Conservation (phyloP, 2,888 invertebrate genomes). For the Phoenoteleia sp. region DNA sequence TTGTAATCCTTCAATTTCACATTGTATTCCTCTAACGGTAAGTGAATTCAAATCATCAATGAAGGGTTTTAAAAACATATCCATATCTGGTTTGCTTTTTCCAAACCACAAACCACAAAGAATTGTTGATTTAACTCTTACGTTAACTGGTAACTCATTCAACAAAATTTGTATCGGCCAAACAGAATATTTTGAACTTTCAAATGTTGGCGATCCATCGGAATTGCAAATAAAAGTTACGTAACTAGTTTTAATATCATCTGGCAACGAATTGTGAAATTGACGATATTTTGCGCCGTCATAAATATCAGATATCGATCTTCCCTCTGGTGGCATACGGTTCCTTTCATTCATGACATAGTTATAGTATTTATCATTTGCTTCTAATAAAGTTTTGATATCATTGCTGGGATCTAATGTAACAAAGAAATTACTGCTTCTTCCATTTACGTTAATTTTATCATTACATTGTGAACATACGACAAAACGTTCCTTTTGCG, state of each 20-base stretch:
- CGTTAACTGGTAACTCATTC: slow-evolving; percentile 37
- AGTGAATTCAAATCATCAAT: slow-evolving; percentile 45
- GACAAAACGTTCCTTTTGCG: too few relatives aligned
- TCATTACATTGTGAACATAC: too few relatives aligned
- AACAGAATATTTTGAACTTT: too few relatives aligned
- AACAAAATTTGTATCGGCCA: slow-evolving; percentile 46
- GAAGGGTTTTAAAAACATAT: slow-evolving; percentile 44
- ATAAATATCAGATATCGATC: background rate
- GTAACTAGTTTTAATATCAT: background rate
- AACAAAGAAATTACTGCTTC: slow-evolving; percentile 23
- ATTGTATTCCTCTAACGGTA: slow-evolving; percentile 33
- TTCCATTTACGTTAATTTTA: too few relatives aligned
- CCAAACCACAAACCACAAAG: slow-evolving; percentile 54
- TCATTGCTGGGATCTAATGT: slow-evolving; percentile 15
- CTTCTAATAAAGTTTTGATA: background rate
- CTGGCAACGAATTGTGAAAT: background rate
- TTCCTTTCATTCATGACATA: slow-evolving; percentile 5
- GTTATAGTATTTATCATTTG: slow-evolving; percentile 14
- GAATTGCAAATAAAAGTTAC: slow-evolving; percentile 31
- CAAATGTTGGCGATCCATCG: slow-evolving; percentile 42
- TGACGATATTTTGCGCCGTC: background rate
- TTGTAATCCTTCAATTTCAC: slow-evolving; percentile 38
- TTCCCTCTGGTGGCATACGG: background rate
- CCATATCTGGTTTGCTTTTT: slow-evolving; percentile 49
- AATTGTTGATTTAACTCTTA: slow-evolving; percentile 30